phyloP scores from a whole-genome alignment of 92 coral and sea anemone genomes.

The Desmophyllum pertusum region DNA sequence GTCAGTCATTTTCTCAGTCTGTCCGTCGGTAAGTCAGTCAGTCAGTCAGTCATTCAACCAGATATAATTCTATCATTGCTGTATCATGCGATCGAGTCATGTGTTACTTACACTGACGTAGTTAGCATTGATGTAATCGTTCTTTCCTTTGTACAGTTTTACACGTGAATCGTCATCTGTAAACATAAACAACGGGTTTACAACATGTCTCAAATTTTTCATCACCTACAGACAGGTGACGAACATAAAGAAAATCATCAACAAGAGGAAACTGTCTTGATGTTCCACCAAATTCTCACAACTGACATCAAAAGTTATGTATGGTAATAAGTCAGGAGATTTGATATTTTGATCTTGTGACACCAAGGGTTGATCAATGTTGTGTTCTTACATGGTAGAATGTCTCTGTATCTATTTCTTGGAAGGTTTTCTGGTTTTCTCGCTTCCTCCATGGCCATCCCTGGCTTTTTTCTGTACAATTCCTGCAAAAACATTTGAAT shows the following conservation, averaged over 20 bases:
- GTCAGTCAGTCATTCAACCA: not conserved
- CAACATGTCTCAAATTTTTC: not conserved
- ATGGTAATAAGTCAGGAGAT: not conserved
- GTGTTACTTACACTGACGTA: conserved; percentile 78
- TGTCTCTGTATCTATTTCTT: conserved; percentile 94
- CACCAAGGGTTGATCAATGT: not conserved
- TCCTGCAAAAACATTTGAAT: conserved; percentile 60
- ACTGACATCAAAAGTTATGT: not conserved
- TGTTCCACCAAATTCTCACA: not conserved
- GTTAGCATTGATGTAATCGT: conserved; percentile 96
- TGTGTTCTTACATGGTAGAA: conserved; percentile 91
- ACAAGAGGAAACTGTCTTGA: not conserved
- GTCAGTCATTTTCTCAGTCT: not conserved
- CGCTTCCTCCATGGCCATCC: conserved; percentile 91
- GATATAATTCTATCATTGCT: too few relatives aligned
- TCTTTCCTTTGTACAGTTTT: conserved; percentile 76
- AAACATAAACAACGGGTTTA: not conserved
- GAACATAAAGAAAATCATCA: not conserved
- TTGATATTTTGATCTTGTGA: not conserved
- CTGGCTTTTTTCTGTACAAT: conserved; percentile 95
- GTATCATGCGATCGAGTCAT: not conserved
- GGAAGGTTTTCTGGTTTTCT: conserved; percentile 93
- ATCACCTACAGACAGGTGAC: not conserved
- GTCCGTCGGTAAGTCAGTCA: not conserved
- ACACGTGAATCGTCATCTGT: conserved; percentile 96